A percentile compares a stretch with the other conserved stretches of the same genome.
Evolutionary conservation across 2,113 vertebrate species (phyloP).

Genomic region (Aramus guarauna): DNA sequence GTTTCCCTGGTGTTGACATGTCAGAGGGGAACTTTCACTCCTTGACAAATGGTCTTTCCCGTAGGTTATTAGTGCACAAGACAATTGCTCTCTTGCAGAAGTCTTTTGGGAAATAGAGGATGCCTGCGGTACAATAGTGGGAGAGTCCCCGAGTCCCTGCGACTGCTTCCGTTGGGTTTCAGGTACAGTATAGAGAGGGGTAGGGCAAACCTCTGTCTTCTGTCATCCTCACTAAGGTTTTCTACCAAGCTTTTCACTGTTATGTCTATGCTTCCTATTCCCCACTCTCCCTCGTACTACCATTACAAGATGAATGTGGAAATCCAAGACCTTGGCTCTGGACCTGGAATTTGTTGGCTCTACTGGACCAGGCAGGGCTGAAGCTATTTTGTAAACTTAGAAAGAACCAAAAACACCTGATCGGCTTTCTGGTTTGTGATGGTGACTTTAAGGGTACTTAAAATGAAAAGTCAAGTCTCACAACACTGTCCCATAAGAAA

Average conservation of each 20-base stretch:
- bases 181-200: background rate
- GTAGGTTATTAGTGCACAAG: background rate
- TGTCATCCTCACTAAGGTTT: background rate
- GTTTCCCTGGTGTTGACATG: background rate
- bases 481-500: background rate
- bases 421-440: background rate
- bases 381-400: background rate
- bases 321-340: background rate
- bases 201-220: background rate
- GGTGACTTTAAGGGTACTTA: background rate
- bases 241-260: background rate
- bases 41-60: background rate
- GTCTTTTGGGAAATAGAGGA: background rate
- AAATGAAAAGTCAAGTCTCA: background rate
- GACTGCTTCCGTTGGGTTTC: background rate
- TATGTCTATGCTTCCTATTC: background rate
- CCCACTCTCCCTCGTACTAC: background rate
- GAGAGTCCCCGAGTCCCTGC: background rate
- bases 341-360: background rate
- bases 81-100: background rate
- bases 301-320: background rate
- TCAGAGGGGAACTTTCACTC: background rate
- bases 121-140: background rate
- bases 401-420: background rate
- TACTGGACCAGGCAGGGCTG: background rate